These are phyloP conservation scores for Amazona vittata DNA, from an alignment of 2,113 vertebrate genomes.

Conservation along the genomic window DNA sequence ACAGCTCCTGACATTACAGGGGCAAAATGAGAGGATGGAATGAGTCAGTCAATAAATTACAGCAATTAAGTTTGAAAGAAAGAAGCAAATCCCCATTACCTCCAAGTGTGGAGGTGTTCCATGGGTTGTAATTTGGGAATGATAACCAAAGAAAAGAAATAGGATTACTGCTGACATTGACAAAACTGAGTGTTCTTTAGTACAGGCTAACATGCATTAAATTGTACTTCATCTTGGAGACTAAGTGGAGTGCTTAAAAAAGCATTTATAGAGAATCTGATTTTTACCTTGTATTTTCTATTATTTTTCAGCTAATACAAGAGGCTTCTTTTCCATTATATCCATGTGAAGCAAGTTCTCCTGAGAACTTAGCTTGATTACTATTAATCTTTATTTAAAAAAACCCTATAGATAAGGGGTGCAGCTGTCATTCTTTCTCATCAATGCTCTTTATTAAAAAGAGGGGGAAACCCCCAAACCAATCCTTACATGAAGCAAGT, in stretches of 20 bases:
- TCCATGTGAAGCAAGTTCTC: not conserved
- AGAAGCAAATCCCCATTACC: not conserved
- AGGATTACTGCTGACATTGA: not conserved
- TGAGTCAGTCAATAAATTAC: not conserved
- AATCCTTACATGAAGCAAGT: not conserved
- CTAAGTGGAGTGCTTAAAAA: not conserved
- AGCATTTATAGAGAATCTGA: not conserved
- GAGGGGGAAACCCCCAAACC: fast-evolving
- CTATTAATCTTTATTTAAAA: not conserved
- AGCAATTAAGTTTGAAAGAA: not conserved
- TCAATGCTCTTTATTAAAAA: not conserved
- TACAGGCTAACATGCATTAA: not conserved
- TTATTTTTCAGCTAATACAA: not conserved
- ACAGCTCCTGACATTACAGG: not conserved
- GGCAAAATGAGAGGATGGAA: not conserved
- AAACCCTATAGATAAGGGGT: fast-evolving
- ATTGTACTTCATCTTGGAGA: not conserved
- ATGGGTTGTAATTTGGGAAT: not conserved
- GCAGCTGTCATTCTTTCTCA: not conserved
- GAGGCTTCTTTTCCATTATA: not conserved
- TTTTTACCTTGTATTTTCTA: not conserved
- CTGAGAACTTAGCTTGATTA: not conserved
- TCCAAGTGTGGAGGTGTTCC: not conserved
- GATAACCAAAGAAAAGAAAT: not conserved
- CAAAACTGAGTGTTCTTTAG: not conserved